These are phyloP conservation scores for Borostomias antarcticus DNA, from an alignment of 2,797 vertebrate species.

Conservation along the genomic window DNA sequence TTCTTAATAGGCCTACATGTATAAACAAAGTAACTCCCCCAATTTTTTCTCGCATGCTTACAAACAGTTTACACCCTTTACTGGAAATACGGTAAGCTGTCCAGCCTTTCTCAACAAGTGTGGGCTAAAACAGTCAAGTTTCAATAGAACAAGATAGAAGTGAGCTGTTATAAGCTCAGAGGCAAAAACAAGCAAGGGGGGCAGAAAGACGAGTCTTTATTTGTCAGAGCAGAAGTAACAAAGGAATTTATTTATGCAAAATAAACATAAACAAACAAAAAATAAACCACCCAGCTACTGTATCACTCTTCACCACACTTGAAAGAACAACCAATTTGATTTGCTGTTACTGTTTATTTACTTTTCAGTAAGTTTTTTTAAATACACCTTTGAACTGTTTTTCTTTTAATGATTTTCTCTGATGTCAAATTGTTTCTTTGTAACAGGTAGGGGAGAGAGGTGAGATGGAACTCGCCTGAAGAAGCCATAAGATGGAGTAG, in stretches of 20 bases:
- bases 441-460: constrained; percentile 43
- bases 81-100: neutral
- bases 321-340: constrained; percentile 51
- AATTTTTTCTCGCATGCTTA: no score
- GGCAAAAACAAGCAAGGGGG: constrained; percentile 23
- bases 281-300: constrained; percentile 44
- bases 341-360: constrained; percentile 39
- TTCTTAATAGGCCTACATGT: neutral
- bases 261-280: constrained; percentile 51
- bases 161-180: constrained; percentile 12
- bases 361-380: constrained; percentile 33
- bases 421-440: constrained; percentile 35
- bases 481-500: constrained; percentile 52
- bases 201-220: constrained; percentile 76
- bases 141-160: neutral
- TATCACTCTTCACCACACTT: constrained; percentile 53
- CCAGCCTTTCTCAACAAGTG: neutral
- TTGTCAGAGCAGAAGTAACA: constrained; percentile 79
- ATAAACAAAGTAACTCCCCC: neutral
- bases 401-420: constrained; percentile 32
- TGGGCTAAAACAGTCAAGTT: neutral
- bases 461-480: constrained; percentile 32
- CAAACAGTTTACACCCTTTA: neutral
- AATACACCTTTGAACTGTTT: constrained; percentile 46
- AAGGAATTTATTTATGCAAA: constrained; percentile 69